A percentile compares a stretch with the other conserved stretches of the same genome.
phyloP scores from a whole-genome alignment of 1,140 invertebrate genomes.

The Asbolus verrucosus region DNA sequence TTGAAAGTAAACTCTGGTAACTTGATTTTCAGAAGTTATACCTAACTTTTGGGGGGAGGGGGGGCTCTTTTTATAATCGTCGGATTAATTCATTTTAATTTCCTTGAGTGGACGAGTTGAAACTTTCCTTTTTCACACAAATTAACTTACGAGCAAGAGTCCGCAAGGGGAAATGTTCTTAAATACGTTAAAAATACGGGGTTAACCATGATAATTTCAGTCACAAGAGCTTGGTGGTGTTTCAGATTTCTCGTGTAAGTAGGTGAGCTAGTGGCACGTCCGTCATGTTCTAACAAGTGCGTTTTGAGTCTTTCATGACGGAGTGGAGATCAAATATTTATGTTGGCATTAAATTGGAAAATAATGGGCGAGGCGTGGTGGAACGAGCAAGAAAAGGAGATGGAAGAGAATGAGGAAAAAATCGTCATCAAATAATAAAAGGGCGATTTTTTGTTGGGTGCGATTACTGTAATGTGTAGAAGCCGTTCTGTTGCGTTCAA shows the following conservation, averaged over 20 bases:
- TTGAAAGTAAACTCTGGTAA: background rate
- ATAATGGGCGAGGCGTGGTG: constrained; percentile 16
- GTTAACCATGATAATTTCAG: too few relatives aligned
- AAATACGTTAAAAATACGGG: too few relatives aligned
- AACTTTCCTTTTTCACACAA: background rate
- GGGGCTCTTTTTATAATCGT: background rate
- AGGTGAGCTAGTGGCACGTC: constrained; percentile 3
- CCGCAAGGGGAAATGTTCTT: background rate
- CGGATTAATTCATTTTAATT: background rate
- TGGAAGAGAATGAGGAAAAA: constrained; percentile 4
- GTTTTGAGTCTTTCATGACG: constrained; percentile 24
- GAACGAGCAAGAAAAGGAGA: constrained; percentile 7
- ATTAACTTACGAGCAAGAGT: background rate
- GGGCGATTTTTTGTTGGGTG: constrained; percentile 13
- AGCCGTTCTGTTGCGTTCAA: constrained; percentile 35
- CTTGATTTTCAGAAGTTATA: background rate
- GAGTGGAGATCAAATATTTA: constrained; percentile 32
- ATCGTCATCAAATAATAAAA: constrained; percentile 12
- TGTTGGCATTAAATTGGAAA: constrained; percentile 34
- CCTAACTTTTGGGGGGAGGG: background rate
- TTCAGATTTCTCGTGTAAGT: constrained; percentile 14
- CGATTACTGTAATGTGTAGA: constrained; percentile 30
- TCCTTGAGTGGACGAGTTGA: background rate
- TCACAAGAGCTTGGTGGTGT: too few relatives aligned
- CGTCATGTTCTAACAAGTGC: constrained; percentile 16